phyloP scores from a whole-genome alignment of 2,797 vertebrate genomes.

The Ciconia nigra region DNA sequence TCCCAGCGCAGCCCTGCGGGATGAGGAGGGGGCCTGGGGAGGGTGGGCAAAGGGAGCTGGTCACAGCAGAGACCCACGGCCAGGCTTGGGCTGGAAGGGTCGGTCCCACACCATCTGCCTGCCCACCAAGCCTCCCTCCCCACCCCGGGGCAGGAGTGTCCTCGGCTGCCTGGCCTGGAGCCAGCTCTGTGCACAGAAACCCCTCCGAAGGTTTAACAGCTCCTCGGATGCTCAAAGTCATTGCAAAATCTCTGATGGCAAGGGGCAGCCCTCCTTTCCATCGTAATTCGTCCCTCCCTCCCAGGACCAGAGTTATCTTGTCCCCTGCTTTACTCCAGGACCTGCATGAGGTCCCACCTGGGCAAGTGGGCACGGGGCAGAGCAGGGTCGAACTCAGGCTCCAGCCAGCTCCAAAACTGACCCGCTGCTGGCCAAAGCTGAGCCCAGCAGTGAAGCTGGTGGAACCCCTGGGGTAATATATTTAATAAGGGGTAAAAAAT shows the following conservation, averaged over 20 bases:
- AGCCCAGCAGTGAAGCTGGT: not conserved
- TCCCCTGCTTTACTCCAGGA: not conserved
- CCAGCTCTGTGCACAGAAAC: not conserved
- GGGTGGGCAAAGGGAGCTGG: not conserved
- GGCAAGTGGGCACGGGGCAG: not conserved
- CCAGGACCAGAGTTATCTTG: not conserved
- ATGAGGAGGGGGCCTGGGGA: fast-evolving
- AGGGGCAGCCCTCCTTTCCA: too few relatives aligned
- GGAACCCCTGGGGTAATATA: not conserved
- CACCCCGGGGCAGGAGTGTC: not conserved
- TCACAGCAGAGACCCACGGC: fast-evolving
- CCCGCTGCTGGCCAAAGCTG: not conserved
- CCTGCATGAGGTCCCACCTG: not conserved
- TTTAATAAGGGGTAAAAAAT: not conserved
- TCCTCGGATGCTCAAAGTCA: fast-evolving
- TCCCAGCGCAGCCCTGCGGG: fast-evolving
- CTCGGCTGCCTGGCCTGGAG: not conserved
- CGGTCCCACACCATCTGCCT: not conserved
- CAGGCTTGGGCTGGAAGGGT: not conserved
- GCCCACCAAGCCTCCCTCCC: not conserved
- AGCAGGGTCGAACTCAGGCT: not conserved
- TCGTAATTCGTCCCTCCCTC: fast-evolving
- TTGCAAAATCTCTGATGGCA: not conserved
- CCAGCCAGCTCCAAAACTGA: not conserved
- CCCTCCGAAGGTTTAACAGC: not conserved